These are phyloP conservation scores for Botia almorhae DNA, from an alignment of 2,797 vertebrate genomes.

Conservation along the genomic window DNA sequence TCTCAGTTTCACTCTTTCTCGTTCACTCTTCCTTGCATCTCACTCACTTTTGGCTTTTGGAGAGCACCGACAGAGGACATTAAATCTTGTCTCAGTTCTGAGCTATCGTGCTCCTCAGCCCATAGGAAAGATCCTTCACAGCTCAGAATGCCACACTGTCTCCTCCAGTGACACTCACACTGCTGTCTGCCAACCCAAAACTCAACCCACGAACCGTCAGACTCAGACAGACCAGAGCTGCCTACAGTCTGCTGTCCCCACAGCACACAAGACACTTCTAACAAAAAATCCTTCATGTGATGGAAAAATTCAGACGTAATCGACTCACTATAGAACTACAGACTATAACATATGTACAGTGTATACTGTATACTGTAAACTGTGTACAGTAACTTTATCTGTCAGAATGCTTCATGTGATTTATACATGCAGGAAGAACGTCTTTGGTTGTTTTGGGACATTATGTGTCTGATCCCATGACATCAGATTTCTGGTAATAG, in stretches of 20 bases:
- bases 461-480: no score
- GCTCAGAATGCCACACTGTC: conserved; percentile 30
- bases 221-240: conserved; percentile 9
- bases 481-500: no score
- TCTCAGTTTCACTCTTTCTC: conserved; percentile 3
- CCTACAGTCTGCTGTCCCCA: neutral
- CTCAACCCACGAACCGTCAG: conserved; percentile 30
- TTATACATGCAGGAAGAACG: no score
- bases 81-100: conserved; percentile 23
- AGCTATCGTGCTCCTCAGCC: conserved; percentile 1
- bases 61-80: conserved; percentile 27
- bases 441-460: no score
- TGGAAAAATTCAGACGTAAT: neutral
- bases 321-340: neutral
- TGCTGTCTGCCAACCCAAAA: conserved; percentile 34
- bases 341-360: no score
- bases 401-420: no score
- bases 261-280: neutral
- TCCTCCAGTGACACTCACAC: conserved; percentile 3
- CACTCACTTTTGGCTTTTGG: neutral
- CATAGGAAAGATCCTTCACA: conserved; percentile 36
- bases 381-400: no score
- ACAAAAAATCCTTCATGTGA: neutral
- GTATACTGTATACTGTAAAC: no score
- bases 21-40: conserved; percentile 18